Base-by-base conservation (phyloP, 2,113 vertebrate genomes). In the Uria aalge region DNA sequence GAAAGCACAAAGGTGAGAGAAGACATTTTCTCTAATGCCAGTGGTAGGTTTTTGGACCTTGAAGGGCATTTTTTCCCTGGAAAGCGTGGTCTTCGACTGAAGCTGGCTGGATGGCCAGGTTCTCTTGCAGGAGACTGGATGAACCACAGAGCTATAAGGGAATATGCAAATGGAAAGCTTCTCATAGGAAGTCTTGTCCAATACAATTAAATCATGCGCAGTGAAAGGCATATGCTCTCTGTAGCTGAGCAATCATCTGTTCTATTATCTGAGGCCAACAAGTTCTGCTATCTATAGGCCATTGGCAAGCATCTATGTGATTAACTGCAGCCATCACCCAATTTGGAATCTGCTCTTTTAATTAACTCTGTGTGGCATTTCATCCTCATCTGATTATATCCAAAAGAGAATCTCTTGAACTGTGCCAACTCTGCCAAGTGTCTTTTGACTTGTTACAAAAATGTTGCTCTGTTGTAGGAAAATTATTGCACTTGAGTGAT, bases 351-450 rank as follows among this genome's bases (percentile, higher is more conserved):
- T 1, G 3, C 43, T 94, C 62, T 94, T 95, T 79, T 82, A 92
- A 88, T 96, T 97, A 95, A 79, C 74, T 88, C 84, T 40, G 48
- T 43, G 64, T 94, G 85, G 60, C 69, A 40, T 93, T 95, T 85
- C 0, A 0, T 73, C 56, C 0, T 0, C 71, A 56, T 82, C 59
- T 92, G 78, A 85, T 85, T 73, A 82, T 76, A 48, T 52, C 38
- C 74, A 88, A 67, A 95, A 85, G 38, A 72, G 20, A 94, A 27
- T 60, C 26, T 67, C 40, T 50, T 74, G n/a, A 66, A 73, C 34
- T 1, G 2, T 50, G 47, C n/a, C 62, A 60, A 18, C 11, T 73
- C 53, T 91, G 59, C 52, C 47, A 87, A 66, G 32, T 15, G 50
- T 56, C 72, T 92, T 92, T 56, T 55, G 64, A 91, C 41, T 77